These are phyloP conservation scores for Harlomillsia oculata DNA, from an alignment of 1,140 invertebrate genomes.

Conservation along the genomic window DNA sequence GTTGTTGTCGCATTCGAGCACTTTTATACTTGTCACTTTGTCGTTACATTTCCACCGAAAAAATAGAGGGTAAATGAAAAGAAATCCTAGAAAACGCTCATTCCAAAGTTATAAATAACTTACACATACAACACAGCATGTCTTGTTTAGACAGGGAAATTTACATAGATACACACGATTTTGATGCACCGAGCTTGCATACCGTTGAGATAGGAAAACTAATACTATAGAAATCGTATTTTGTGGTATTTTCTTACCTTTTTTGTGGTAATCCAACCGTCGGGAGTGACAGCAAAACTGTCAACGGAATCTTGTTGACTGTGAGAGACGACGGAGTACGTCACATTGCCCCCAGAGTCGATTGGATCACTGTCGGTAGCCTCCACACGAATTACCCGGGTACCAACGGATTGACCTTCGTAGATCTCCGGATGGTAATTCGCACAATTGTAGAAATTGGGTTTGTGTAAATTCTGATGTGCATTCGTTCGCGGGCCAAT, in stretches of 20 bases:
- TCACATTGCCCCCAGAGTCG: slow-evolving; percentile 64
- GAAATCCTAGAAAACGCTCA: too few species aligned
- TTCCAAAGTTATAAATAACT: too few species aligned
- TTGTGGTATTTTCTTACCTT: slow-evolving; percentile 44
- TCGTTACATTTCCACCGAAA: too few species aligned
- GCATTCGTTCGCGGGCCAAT: background rate
- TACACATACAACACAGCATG: too few species aligned
- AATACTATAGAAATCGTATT: too few species aligned
- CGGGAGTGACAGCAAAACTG: slow-evolving; percentile 63
- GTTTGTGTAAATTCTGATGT: slow-evolving; percentile 49
- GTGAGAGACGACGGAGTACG: slow-evolving; percentile 62
- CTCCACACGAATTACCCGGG: slow-evolving; percentile 51
- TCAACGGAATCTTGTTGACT: slow-evolving; percentile 60
- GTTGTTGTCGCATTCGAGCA: too few species aligned
- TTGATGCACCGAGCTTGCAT: too few species aligned
- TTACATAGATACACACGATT: too few species aligned
- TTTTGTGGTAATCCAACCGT: slow-evolving; percentile 63
- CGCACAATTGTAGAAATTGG: slow-evolving; percentile 60
- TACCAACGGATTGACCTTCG: slow-evolving; percentile 54
- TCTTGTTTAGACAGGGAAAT: too few species aligned
- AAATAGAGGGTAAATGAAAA: too few species aligned
- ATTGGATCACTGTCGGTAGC: slow-evolving; percentile 54
- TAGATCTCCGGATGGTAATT: slow-evolving; percentile 55
- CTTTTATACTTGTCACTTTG: too few species aligned
- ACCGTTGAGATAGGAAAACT: too few species aligned